Conservation (phyloP, 2,113 vertebrate species). For the Pica pica region DNA sequence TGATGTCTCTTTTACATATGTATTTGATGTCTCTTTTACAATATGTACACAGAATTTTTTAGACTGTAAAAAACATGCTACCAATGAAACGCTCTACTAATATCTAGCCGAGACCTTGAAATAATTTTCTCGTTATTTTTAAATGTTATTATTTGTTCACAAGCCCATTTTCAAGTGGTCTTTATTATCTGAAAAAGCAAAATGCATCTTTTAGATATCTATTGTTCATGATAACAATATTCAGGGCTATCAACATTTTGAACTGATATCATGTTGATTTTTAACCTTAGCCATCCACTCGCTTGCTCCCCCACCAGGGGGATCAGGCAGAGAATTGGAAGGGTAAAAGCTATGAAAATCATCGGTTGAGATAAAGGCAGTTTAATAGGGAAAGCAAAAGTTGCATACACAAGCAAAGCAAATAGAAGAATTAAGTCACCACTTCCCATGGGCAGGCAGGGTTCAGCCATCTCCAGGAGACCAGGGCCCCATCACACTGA, state of each 20-base stretch:
- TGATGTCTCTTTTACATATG: background rate
- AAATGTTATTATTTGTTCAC: background rate
- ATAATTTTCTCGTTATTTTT: background rate
- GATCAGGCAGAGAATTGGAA: background rate
- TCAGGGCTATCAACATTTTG: background rate
- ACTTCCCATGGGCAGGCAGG: background rate
- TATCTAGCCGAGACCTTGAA: background rate
- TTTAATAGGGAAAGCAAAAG: background rate
- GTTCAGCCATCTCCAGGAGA: background rate
- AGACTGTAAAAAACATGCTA: background rate
- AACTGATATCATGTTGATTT: background rate
- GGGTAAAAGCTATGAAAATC: background rate
- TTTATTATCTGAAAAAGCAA: background rate
- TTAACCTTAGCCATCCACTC: background rate
- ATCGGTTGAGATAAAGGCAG: background rate
- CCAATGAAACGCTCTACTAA: background rate
- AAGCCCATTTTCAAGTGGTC: background rate
- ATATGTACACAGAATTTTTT: background rate
- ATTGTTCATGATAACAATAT: background rate
- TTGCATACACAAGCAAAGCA: background rate
- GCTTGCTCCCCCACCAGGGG: accelerated
- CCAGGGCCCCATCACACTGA: no score
- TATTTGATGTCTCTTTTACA: background rate
- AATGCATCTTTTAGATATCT: background rate
- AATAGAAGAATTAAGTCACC: background rate